Percentiles rank a stretch among this genome's conserved stretches.
These are phyloP conservation scores for Drosophila murphyi DNA, from an alignment of 1,140 invertebrate species.

Conservation along the genomic window DNA sequence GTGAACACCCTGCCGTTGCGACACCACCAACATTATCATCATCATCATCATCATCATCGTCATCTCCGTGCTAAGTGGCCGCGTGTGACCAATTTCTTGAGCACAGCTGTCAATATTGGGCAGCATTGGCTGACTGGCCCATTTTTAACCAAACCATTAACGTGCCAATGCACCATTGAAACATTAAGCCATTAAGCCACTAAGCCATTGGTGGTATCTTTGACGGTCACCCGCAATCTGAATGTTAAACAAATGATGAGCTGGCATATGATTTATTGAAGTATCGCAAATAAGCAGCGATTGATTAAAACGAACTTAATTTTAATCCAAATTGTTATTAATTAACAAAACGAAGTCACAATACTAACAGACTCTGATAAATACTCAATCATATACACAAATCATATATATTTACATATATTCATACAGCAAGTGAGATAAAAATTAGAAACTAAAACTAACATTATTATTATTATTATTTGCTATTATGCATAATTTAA, in stretches of 20 bases:
- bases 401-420: background rate
- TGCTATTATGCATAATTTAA: no score
- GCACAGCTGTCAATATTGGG: slow-evolving; percentile 59
- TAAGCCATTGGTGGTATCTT: slow-evolving; percentile 19
- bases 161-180: background rate
- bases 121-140: slow-evolving; percentile 1
- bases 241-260: no score
- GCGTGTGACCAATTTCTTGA: slow-evolving; percentile 73
- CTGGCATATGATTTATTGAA: no score
- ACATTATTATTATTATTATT: no score
- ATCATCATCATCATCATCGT: slow-evolving; percentile 14
- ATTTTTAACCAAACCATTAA: slow-evolving; percentile 4
- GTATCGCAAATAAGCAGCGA: no score
- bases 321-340: no score
- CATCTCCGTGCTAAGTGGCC: slow-evolving; percentile 71
- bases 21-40: background rate
- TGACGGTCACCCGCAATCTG: background rate
- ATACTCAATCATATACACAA: background rate
- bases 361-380: background rate
- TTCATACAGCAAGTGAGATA: no score
- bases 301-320: no score
- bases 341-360: background rate
- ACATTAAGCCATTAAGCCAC: background rate
- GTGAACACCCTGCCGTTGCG: slow-evolving; percentile 6
- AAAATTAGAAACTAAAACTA: no score